Conservation (phyloP, 2,113 vertebrate genomes). For the Cynocephalus volans region DNA sequence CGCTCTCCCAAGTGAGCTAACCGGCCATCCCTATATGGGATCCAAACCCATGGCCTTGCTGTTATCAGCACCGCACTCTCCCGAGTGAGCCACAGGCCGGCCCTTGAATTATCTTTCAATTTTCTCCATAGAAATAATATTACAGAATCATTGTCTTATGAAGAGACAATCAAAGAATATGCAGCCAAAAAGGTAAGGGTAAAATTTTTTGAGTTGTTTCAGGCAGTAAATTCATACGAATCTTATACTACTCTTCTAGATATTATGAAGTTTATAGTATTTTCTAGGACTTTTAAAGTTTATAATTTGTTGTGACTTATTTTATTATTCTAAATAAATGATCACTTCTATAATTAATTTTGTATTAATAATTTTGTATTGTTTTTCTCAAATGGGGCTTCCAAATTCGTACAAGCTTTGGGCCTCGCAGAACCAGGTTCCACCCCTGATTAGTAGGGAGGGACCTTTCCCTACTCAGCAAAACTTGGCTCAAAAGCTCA, state of each 20-base stretch:
- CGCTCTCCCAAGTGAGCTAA: no score
- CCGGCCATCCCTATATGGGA: no score
- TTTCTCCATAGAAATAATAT: background rate
- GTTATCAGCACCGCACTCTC: no score
- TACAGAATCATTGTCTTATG: slow-evolving; percentile 1
- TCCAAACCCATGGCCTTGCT: no score
- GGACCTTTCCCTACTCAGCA: slow-evolving; percentile 24
- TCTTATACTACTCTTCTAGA: background rate
- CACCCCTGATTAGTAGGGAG: background rate
- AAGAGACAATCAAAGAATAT: background rate
- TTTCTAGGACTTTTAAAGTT: background rate
- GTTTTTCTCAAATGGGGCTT: background rate
- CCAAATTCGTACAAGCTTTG: background rate
- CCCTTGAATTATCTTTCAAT: background rate
- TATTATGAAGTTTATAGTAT: background rate
- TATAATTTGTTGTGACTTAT: background rate
- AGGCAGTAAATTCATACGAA: background rate
- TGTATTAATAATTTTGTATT: background rate
- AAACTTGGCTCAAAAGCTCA: background rate
- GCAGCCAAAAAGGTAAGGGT: background rate
- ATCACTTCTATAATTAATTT: slow-evolving; percentile 25
- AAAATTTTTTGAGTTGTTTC: background rate
- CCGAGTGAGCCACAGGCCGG: no score
- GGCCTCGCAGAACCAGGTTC: background rate
- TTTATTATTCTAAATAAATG: background rate